Conservation (phyloP, 2,888 invertebrate species). For the Oligia latruncula region DNA sequence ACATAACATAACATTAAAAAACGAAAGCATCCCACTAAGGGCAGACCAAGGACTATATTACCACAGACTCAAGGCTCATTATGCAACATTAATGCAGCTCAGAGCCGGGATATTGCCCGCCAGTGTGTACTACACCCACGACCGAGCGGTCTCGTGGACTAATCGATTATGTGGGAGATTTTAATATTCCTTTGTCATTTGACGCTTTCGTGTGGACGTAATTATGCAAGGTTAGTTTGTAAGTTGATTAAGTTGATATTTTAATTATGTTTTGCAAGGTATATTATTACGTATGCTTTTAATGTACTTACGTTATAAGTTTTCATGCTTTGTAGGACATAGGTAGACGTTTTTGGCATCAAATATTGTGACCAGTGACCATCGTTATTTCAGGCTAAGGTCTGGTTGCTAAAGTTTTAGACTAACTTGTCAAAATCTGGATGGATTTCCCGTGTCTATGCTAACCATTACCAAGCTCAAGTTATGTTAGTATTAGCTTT, state of each 20-base stretch:
- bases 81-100: conserved; percentile 58
- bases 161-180: conserved; percentile 56
- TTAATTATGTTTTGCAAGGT: conserved; percentile 13
- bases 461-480: neutral
- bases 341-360: neutral
- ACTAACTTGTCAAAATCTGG: neutral
- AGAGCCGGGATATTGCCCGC: conserved; percentile 50
- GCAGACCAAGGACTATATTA: neutral
- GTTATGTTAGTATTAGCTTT: neutral
- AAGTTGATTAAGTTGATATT: conserved; percentile 10
- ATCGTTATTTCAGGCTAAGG: neutral
- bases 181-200: conserved; percentile 45
- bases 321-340: neutral
- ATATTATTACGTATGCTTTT: neutral
- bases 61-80: conserved; percentile 27
- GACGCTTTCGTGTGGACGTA: conserved; percentile 38
- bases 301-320: neutral
- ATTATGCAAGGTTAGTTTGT: conserved; percentile 37
- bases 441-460: neutral
- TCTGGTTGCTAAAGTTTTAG: neutral
- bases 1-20: neutral
- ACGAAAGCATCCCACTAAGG: neutral
- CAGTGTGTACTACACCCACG: conserved; percentile 39
- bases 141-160: conserved; percentile 17
- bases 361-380: neutral